Evolutionary conservation across 2,888 invertebrate species (phyloP).

Genomic region (Sphaerophoria taeniata): DNA sequence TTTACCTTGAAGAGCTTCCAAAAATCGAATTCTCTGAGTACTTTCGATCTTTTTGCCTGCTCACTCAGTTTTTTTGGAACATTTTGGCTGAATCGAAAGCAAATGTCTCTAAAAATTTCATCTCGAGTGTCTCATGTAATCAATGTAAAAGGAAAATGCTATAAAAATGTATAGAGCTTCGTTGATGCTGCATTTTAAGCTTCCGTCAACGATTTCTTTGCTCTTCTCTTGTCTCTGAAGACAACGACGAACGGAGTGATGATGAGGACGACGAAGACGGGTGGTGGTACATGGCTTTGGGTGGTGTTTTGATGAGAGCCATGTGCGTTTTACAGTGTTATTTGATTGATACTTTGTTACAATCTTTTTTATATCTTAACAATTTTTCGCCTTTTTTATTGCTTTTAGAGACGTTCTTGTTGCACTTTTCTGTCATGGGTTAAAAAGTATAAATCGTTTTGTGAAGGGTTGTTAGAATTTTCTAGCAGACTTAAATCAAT

Average conservation of each 20-base stretch:
- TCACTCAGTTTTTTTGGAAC: background rate
- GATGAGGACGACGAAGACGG: background rate
- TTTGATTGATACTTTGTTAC: slow-evolving; percentile 16
- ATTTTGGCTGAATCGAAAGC: background rate
- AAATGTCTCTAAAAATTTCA: background rate
- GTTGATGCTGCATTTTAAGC: slow-evolving; percentile 33
- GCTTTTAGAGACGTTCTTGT: background rate
- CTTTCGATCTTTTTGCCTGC: too few species aligned
- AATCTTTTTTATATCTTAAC: background rate
- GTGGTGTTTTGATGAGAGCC: background rate
- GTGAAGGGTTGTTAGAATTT: too few species aligned
- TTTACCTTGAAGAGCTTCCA: background rate
- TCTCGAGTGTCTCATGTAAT: slow-evolving; percentile 19
- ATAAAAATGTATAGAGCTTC: slow-evolving; percentile 3
- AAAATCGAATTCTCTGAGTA: background rate
- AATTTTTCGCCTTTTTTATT: background rate
- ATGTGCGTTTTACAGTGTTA: slow-evolving; percentile 22
- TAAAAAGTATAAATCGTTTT: too few species aligned
- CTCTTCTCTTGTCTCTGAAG: background rate
- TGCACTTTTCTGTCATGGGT: background rate
- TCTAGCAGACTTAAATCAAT: too few species aligned
- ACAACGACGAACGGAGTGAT: too few species aligned
- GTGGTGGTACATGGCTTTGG: background rate
- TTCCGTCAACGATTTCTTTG: background rate
- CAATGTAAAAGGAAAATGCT: slow-evolving; percentile 33